Evolutionary conservation across 2,888 invertebrate genomes (phyloP), one percentile per base, ranked within the genome.

Genomic region (Byasa hedistus): DNA sequence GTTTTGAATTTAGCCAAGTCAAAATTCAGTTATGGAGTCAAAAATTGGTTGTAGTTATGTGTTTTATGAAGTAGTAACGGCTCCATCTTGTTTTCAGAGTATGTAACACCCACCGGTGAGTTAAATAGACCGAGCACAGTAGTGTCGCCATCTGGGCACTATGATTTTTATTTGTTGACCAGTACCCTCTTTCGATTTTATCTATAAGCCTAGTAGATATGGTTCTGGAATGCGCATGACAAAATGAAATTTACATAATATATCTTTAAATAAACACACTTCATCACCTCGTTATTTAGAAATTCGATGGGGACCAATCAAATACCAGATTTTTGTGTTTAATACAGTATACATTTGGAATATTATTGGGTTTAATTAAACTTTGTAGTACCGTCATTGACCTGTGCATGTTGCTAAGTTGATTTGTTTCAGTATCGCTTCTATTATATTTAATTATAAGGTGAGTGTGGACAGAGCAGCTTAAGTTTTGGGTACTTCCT

Each of bases 11-110:
- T 78, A 76, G 72, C 55, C 69, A 68, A 79, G 73, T 71, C 83
- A 77, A 89, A 89, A 89, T 89, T 87, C 69, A 77, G 73, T 71
- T 67, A 84, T 87, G 91, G 91, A 91, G 91, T 91, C 91, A 81
- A 73, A 64, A 79, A 89, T 91, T 89, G 90, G 90, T 76, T 71
- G 79, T 89, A 87, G 88, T 75, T 74, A 70, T 70, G 60, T 75
- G 70, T 79, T 76, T 75, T 72, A 75, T 74, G 73, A 79, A 84
- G 86, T 90, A 91, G 91, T 91, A 91, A 91, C 78, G 91, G 80
- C 91, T 91, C 91, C 91, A 90, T 88, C 83, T 90, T 91, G 83
- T 90, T 92, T 92, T 92, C 92, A 92, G 92, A 92, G 81, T 89
- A 86, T 91, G 85, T 92, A 83, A 90, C 92, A 85, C 86, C 92